phyloP scores from a whole-genome alignment of 2,888 invertebrate genomes.

The Lumbricus terrestris region DNA sequence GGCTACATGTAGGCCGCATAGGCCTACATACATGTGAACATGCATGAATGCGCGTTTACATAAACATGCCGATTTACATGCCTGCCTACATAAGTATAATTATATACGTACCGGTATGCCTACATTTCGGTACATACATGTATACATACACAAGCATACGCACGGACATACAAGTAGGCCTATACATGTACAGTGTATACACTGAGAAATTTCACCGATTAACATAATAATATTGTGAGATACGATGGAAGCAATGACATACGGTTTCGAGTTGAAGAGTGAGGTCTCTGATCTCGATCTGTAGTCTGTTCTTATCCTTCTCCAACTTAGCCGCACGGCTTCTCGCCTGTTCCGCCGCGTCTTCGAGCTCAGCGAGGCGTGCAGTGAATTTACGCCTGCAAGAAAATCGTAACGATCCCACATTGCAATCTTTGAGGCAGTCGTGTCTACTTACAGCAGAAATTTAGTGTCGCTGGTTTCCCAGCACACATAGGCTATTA shows the following conservation, averaged over 20 bases:
- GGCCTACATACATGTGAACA: too few species aligned
- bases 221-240: background rate
- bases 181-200: background rate
- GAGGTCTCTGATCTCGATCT: slow-evolving; percentile 94
- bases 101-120: too few species aligned
- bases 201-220: background rate
- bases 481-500: too few species aligned
- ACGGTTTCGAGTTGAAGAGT: slow-evolving; percentile 98
- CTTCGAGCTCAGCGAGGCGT: slow-evolving; percentile 78
- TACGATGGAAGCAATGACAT: slow-evolving; percentile 28
- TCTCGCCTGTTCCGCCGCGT: slow-evolving; percentile 89
- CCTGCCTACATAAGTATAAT: too few species aligned
- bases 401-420: background rate
- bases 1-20: too few species aligned
- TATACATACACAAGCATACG: too few species aligned
- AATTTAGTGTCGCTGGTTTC: too few species aligned
- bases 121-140: too few species aligned
- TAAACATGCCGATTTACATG: too few species aligned
- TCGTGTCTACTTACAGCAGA: too few species aligned
- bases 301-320: slow-evolving; percentile 95
- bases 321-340: slow-evolving; percentile 86
- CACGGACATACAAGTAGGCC: background rate
- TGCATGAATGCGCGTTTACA: too few species aligned
- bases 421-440: too few species aligned
- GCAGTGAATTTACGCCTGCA: slow-evolving; percentile 54